Evolutionary conservation across 2,113 vertebrate genomes (phyloP).

Genomic region (Amphilophus citrinellus): DNA sequence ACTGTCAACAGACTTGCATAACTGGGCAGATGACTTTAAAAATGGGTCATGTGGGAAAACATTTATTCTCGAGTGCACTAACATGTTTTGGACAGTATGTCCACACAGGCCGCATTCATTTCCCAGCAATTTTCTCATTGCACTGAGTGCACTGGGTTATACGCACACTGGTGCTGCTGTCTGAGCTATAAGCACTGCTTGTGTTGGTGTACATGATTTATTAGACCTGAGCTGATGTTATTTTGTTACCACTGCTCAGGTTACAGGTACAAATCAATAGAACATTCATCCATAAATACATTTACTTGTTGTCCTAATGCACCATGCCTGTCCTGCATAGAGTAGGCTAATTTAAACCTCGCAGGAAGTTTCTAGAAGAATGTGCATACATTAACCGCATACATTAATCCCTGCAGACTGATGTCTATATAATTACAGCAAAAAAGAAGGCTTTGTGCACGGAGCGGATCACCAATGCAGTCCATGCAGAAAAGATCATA

Average conservation of each 20-base stretch:
- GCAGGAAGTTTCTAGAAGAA: slow-evolving; percentile 20
- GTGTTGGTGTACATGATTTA: slow-evolving; percentile 52
- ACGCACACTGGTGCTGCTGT: not conserved
- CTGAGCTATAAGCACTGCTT: not conserved
- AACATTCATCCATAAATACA: slow-evolving; percentile 67
- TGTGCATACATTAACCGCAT: slow-evolving; percentile 17
- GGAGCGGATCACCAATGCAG: not conserved
- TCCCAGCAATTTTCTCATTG: not conserved
- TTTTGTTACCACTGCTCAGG: slow-evolving; percentile 66
- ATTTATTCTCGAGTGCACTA: slow-evolving; percentile 35
- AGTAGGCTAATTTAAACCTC: slow-evolving; percentile 2
- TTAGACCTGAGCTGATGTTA: slow-evolving; percentile 47
- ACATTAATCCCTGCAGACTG: slow-evolving; percentile 19
- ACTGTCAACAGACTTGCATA: slow-evolving; percentile 57
- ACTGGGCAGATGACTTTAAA: slow-evolving; percentile 46
- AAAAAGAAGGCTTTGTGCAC: not conserved
- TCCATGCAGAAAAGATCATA: slow-evolving; percentile 26
- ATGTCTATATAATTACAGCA: slow-evolving; percentile 2
- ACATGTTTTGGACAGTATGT: slow-evolving; percentile 43
- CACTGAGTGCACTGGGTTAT: not conserved
- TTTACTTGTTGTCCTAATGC: slow-evolving; percentile 46
- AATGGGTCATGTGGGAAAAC: slow-evolving; percentile 55
- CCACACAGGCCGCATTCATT: not conserved
- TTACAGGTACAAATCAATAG: slow-evolving; percentile 79
- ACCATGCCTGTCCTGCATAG: not conserved